phyloP scores from a whole-genome alignment of 2,888 invertebrate species.

The Terebella lapidaria region DNA sequence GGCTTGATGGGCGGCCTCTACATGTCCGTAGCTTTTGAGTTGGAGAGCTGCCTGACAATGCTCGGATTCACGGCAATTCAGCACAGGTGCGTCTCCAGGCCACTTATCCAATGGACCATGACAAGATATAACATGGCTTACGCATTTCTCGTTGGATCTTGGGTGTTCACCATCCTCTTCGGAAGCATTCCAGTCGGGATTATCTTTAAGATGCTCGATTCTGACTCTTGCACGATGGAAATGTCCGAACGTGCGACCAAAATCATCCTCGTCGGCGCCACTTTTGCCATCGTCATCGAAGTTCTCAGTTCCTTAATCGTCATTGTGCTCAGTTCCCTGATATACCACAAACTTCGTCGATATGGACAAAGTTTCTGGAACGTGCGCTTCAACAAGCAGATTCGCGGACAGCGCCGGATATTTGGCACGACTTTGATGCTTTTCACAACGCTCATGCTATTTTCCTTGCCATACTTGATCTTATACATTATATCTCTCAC shows the following conservation, averaged over 20 bases:
- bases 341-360: constrained; percentile 17
- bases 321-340: constrained; percentile 15
- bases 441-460: constrained; percentile 13
- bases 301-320: constrained; percentile 12
- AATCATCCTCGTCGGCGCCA: constrained; percentile 9
- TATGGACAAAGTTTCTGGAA: not conserved
- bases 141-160: constrained; percentile 12
- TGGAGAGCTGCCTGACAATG: constrained; percentile 21
- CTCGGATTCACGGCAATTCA: constrained; percentile 23
- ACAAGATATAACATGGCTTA: constrained; percentile 9
- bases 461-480: constrained; percentile 21
- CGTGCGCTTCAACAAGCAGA: constrained; percentile 20
- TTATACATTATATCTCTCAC: constrained; percentile 17
- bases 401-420: constrained; percentile 17
- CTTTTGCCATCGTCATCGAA: constrained; percentile 9
- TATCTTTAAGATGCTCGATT: not conserved
- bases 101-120: constrained; percentile 15
- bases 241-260: not conserved
- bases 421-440: constrained; percentile 24
- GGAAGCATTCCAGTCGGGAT: constrained; percentile 8
- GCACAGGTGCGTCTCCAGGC: constrained; percentile 21
- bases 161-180: constrained; percentile 10
- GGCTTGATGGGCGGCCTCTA: constrained; percentile 17
- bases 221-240: not conserved
- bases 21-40: constrained; percentile 13